A percentile compares a stretch with the other conserved stretches of the same genome.
These are phyloP conservation scores for Psittacus erithacus DNA, from an alignment of 2,113 vertebrate species.

Conservation along the genomic window DNA sequence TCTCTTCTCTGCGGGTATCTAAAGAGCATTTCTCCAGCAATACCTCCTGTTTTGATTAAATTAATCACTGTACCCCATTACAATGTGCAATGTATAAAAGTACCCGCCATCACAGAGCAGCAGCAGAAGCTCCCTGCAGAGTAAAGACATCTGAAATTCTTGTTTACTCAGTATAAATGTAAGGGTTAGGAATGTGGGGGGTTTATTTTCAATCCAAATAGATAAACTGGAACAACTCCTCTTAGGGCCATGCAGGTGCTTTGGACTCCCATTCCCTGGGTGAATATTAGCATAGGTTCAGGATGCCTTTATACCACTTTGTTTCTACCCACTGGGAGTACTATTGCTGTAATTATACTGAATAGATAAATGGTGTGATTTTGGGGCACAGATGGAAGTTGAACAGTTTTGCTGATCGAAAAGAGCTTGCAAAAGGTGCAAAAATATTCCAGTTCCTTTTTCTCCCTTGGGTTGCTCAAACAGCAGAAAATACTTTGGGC, in stretches of 20 bases:
- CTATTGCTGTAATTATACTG: not conserved
- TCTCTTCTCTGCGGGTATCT: not conserved
- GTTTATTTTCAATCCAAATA: not conserved
- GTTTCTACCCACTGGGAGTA: not conserved
- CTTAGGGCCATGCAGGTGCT: not conserved
- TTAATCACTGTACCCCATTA: not conserved
- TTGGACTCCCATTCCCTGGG: not conserved
- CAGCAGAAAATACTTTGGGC: not conserved
- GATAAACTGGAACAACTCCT: not conserved
- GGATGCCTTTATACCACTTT: not conserved
- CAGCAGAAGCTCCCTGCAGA: not conserved
- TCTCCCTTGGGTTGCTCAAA: not conserved
- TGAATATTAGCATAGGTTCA: not conserved
- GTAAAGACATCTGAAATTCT: not conserved
- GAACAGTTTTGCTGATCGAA: not conserved
- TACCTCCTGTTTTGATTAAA: not conserved
- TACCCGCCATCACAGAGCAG: not conserved
- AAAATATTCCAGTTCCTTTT: not conserved
- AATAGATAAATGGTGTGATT: not conserved
- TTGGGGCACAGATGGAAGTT: not conserved
- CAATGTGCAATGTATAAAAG: not conserved
- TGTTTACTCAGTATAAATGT: not conserved
- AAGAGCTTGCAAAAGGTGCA: not conserved
- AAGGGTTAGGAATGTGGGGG: fast-evolving
- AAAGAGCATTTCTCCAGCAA: not conserved